Conservation (phyloP, 2,113 vertebrate genomes). For the Pipa parva region DNA sequence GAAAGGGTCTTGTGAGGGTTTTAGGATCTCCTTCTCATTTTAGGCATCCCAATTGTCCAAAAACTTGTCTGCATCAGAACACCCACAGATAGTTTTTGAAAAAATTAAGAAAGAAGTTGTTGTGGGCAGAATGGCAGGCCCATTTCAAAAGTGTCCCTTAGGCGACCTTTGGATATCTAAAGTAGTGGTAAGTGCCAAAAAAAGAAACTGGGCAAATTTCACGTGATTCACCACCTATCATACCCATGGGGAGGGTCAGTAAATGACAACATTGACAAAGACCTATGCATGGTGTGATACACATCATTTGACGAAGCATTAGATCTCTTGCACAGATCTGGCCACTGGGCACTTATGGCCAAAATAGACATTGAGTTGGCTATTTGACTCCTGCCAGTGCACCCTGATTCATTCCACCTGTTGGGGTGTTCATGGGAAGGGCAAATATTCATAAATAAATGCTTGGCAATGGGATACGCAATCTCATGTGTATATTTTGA, state of each 20-base stretch:
- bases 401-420: too few species aligned
- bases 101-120: not conserved
- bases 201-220: not conserved
- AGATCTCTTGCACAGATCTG: not conserved
- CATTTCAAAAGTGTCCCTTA: not conserved
- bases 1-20: too few species aligned
- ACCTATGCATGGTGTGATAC: too few species aligned
- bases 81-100: not conserved
- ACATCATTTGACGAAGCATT: not conserved
- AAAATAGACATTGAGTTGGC: too few species aligned
- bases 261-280: not conserved
- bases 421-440: not conserved
- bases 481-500: not conserved
- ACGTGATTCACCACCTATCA: not conserved
- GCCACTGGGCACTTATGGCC: too few species aligned
- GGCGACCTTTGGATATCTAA: not conserved
- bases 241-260: not conserved
- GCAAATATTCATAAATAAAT: not conserved
- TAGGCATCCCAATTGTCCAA: too few species aligned
- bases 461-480: not conserved
- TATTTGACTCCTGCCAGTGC: too few species aligned
- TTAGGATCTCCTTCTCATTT: too few species aligned
- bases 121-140: not conserved
- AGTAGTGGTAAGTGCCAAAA: not conserved
- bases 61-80: not conserved